Evolutionary conservation across 2,113 vertebrate genomes (phyloP).

Genomic region (Bubo scandiacus): DNA sequence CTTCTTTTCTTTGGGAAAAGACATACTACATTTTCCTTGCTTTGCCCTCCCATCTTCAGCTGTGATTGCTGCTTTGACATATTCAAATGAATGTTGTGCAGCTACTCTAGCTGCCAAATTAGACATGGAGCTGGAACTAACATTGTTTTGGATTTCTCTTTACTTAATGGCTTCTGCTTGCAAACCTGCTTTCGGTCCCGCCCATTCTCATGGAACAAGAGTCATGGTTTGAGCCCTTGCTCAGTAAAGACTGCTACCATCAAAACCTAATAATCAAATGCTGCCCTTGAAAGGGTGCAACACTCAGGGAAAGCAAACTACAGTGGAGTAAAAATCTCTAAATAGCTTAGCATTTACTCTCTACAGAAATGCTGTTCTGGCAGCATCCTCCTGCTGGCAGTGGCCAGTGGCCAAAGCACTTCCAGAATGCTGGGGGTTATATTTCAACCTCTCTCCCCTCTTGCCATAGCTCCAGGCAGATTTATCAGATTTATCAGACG

Average conservation of each 20-base stretch:
- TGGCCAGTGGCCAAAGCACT: background rate
- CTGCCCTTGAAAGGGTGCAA: background rate
- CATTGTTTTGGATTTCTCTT: background rate
- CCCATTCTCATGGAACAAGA: background rate
- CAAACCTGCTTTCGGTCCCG: accelerated
- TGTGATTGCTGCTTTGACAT: background rate
- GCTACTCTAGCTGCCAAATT: background rate
- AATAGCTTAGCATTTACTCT: background rate
- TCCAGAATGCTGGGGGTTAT: background rate
- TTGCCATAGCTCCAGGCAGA: background rate
- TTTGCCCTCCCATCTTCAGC: background rate
- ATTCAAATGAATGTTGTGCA: background rate
- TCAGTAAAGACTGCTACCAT: background rate
- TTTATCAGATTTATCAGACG: background rate
- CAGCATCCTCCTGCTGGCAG: background rate
- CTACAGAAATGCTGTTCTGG: background rate
- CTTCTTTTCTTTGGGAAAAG: background rate
- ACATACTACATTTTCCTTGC: background rate
- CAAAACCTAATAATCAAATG: background rate
- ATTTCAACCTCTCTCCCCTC: background rate
- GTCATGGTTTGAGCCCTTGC: background rate
- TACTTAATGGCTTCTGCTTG: background rate
- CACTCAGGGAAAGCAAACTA: background rate
- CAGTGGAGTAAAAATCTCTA: background rate
- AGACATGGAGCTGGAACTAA: background rate